phyloP scores from a whole-genome alignment of 37 sponge, comb jelly and placozoan species.

The Geodia barretti region DNA sequence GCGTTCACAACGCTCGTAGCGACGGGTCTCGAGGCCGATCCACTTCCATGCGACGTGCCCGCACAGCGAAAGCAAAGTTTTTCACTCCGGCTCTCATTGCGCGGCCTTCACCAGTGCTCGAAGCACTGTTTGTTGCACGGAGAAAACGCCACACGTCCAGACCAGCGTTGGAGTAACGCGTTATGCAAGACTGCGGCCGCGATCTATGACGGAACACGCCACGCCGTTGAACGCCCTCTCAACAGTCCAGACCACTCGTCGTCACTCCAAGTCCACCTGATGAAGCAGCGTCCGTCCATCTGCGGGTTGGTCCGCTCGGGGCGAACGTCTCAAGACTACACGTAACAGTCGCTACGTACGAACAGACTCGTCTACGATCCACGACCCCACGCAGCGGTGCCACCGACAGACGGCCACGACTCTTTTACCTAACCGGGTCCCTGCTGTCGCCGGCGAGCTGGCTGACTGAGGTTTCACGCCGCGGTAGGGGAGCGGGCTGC shows the following conservation, averaged over 20 bases:
- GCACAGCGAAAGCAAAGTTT: conserved; percentile 43
- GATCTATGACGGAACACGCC: conserved; percentile 65
- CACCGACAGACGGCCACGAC: conserved; percentile 72
- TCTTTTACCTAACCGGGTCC: conserved; percentile 28
- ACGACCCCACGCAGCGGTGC: conserved; percentile 69
- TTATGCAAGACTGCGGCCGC: conserved; percentile 49
- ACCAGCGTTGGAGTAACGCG: conserved; percentile 41
- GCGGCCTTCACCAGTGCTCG: conserved; percentile 46
- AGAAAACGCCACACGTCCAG: conserved; percentile 48
- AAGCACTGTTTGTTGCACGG: conserved; percentile 39
- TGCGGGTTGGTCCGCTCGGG: conserved; percentile 42
- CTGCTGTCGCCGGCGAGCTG: background rate
- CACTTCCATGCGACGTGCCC: background rate
- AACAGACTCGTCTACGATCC: conserved; percentile 64
- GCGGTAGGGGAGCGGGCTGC: conserved; percentile 39
- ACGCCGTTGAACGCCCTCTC: conserved; percentile 60
- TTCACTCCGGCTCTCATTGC: conserved; percentile 53
- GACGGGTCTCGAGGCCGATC: background rate
- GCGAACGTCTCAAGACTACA: conserved; percentile 68
- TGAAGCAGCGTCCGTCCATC: conserved; percentile 58
- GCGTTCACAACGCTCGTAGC: conserved; percentile 15
- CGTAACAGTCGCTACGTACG: conserved; percentile 38
- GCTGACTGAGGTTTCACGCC: conserved; percentile 49
- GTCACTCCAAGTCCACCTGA: conserved; percentile 71
- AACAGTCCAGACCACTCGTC: conserved; percentile 59